These are phyloP conservation scores for Polypedilum vanderplanki DNA, from an alignment of 1,140 invertebrate species.

Conservation along the genomic window DNA sequence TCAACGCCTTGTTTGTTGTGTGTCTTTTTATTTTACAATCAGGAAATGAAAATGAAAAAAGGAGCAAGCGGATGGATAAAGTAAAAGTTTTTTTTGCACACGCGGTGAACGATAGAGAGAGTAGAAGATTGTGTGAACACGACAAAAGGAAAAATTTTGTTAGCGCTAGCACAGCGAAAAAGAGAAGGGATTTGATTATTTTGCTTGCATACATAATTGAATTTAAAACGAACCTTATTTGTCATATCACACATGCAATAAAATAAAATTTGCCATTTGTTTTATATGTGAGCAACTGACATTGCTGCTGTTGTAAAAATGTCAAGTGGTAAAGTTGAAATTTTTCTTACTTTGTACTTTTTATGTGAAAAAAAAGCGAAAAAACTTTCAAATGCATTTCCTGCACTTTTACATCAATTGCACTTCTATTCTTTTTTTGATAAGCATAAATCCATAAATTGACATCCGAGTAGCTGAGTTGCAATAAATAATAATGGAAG, in stretches of 20 bases:
- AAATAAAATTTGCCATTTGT: not conserved
- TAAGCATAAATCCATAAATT: not conserved
- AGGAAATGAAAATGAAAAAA: not conserved
- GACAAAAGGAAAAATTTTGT: not conserved
- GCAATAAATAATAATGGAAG: conserved; percentile 12
- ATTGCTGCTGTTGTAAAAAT: too few relatives aligned
- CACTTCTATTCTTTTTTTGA: not conserved
- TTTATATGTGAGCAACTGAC: too few relatives aligned
- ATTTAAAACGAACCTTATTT: conserved; percentile 27
- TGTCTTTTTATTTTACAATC: conserved; percentile 13
- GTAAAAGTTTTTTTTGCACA: not conserved
- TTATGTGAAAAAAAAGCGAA: too few relatives aligned
- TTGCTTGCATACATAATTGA: conserved; percentile 21
- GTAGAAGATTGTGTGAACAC: not conserved
- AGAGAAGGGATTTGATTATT: not conserved
- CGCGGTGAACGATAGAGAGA: too few relatives aligned
- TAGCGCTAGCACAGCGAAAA: not conserved
- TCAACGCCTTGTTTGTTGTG: not conserved
- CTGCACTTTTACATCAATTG: not conserved
- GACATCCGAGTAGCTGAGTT: not conserved
- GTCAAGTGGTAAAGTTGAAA: too few relatives aligned
- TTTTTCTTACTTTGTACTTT: too few relatives aligned
- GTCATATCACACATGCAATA: conserved; percentile 15
- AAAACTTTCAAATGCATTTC: not conserved
- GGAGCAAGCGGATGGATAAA: not conserved